These are phyloP conservation scores for Microtus richardsoni DNA, from an alignment of 2,113 vertebrate genomes.

Conservation along the genomic window DNA sequence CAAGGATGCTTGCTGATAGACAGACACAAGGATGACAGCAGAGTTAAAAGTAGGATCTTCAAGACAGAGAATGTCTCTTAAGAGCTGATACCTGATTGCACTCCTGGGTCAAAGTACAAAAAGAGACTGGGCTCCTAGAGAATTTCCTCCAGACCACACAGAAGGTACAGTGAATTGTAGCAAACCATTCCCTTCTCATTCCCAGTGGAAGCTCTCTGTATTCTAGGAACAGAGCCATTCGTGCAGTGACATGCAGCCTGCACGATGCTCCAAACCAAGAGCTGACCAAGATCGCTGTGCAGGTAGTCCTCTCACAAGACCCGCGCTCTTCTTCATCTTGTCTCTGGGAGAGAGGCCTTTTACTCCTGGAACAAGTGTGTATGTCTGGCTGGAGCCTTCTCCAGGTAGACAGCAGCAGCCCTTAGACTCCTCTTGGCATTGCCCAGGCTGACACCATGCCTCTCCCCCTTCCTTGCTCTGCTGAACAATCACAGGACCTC, in stretches of 20 bases:
- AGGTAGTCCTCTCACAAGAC: background rate
- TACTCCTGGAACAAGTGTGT: background rate
- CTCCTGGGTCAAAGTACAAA: background rate
- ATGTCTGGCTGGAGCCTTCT: background rate
- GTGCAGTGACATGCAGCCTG: background rate
- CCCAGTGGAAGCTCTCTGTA: background rate
- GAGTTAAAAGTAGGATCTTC: background rate
- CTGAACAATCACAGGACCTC: conserved; percentile 17
- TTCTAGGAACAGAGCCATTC: background rate
- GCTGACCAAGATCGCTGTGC: background rate
- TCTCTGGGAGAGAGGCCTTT: background rate
- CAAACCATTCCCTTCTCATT: background rate
- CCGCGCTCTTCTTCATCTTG: background rate
- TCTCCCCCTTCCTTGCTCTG: background rate
- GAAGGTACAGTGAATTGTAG: background rate
- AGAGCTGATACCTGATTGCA: background rate
- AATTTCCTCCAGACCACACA: background rate
- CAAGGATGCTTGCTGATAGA: background rate
- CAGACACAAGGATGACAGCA: background rate
- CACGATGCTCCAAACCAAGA: background rate
- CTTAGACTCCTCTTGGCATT: background rate
- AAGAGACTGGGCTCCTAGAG: background rate
- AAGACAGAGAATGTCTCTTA: background rate
- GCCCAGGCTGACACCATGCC: background rate
- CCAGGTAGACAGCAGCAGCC: background rate